Conservation (phyloP, 2,888 invertebrate species). For the Laspeyria flexula region DNA sequence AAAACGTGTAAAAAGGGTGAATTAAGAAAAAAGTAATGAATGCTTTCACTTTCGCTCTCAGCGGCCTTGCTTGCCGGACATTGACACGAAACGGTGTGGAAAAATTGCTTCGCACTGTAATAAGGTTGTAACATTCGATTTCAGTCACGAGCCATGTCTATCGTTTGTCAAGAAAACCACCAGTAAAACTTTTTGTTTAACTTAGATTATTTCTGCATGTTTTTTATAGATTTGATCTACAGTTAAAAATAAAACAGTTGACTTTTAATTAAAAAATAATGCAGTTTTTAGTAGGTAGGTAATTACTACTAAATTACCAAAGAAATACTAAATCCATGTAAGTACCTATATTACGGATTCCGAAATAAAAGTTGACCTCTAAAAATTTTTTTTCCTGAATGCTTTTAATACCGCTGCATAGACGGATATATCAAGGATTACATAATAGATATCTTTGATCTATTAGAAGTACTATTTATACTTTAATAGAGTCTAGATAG, state of each 20-base stretch:
- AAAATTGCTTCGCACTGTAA: conserved; percentile 57
- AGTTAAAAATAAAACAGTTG: no score
- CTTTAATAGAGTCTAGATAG: no score
- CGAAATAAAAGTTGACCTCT: neutral
- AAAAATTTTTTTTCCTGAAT: neutral
- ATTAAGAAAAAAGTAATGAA: conserved; percentile 54
- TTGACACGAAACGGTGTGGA: conserved; percentile 60
- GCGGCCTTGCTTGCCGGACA: conserved; percentile 64
- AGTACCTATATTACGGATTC: neutral
- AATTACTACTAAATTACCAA: no score
- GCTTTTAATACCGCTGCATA: neutral
- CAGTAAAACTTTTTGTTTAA: neutral
- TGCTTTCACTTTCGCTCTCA: conserved; percentile 59
- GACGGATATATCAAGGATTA: neutral
- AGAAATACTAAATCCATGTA: no score
- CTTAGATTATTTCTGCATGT: neutral
- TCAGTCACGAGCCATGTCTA: conserved; percentile 52
- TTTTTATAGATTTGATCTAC: neutral
- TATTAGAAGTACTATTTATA: no score
- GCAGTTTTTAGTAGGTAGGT: no score
- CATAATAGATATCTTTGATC: neutral
- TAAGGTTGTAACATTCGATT: conserved; percentile 55
- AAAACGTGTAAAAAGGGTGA: conserved; percentile 42
- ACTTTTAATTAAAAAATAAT: no score
- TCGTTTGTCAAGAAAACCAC: conserved; percentile 41